Base-by-base conservation (phyloP, 2,113 vertebrate genomes). In the Haemorhous mexicanus region DNA sequence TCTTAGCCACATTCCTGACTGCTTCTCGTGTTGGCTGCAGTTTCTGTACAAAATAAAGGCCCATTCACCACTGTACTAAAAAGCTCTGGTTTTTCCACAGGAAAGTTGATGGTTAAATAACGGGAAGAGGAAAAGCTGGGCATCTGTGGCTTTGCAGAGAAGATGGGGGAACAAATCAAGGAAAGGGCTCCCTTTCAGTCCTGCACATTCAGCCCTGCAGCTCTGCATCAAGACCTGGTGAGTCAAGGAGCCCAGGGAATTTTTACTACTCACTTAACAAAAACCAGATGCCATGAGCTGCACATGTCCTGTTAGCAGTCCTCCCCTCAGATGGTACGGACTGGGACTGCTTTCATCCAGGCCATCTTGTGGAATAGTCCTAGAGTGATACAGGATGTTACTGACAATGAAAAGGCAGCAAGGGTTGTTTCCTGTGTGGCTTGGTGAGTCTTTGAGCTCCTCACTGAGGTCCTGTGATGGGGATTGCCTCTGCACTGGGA, bases 211-310 rank as follows among this genome's bases (percentile, higher is more conserved):
- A 89, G 11, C 49, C 27, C 56, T 56, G 32, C 47, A 90, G 47
- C 49, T 90, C 64, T 92, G 28, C 1, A 2, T 92, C 64, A 84
- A 91, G 44, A 41, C 46, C 32, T 9, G 6, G 70, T 79, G 84
- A 91, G 72, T 58, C 94, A 94, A 83, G 23, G n/a, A 92, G 41
- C 35, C 33, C 3, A 3, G 83, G 61, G 85, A 96, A 84, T 88
- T 94, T 96, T 96, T 92, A 92, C 68, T 84, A 11, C 52, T 53
- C 49, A 14, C 23, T 63, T 96, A 89, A 96, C 52, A 94, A 78
- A 92, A 93, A 81, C 32, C 93, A 96, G 92, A 95, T 70, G 44
- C 68, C 44, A 44, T 0, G 2, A 86, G 37, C 16, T 64, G 81
- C 72, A 56, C 2, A 28, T 6, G 9, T 87, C 35, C 59, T 75